phyloP scores from a whole-genome alignment of 2,888 invertebrate genomes.

The Hirtodrosophila alboralis region DNA sequence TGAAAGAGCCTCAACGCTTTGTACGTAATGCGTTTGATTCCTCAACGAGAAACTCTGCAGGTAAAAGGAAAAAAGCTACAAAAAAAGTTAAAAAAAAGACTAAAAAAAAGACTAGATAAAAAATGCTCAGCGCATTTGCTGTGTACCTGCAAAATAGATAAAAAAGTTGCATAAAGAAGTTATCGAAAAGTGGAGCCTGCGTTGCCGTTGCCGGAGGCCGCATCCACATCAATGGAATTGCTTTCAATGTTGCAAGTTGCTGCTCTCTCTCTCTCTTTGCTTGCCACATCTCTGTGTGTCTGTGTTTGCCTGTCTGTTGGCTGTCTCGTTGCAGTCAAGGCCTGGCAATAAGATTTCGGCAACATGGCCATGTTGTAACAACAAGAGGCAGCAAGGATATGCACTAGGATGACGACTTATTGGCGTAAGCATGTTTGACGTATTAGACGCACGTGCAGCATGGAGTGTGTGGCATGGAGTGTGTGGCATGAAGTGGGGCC shows the following conservation, averaged over 20 bases:
- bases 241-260: conserved; percentile 45
- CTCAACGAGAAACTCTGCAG: conserved; percentile 59
- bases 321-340: conserved; percentile 57
- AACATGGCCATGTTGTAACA: conserved; percentile 23
- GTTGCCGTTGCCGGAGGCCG: conserved; percentile 32
- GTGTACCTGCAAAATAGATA: conserved; percentile 62
- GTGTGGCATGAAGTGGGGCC: background rate
- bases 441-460: conserved; percentile 64
- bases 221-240: conserved; percentile 63
- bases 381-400: conserved; percentile 27
- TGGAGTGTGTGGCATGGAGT: no score
- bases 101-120: background rate
- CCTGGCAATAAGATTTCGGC: conserved; percentile 67
- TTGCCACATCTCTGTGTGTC: background rate
- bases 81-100: conserved; percentile 12
- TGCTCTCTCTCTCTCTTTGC: background rate
- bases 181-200: conserved; percentile 65
- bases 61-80: conserved; percentile 17
- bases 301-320: conserved; percentile 39
- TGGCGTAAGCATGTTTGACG: conserved; percentile 76
- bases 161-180: conserved; percentile 71
- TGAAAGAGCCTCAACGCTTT: conserved; percentile 68
- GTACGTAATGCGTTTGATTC: conserved; percentile 76
- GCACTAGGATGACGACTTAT: conserved; percentile 71
- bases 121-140: conserved; percentile 1